Base-by-base conservation (phyloP, 2,113 vertebrate species). In the Leptodactylus fuscus region DNA sequence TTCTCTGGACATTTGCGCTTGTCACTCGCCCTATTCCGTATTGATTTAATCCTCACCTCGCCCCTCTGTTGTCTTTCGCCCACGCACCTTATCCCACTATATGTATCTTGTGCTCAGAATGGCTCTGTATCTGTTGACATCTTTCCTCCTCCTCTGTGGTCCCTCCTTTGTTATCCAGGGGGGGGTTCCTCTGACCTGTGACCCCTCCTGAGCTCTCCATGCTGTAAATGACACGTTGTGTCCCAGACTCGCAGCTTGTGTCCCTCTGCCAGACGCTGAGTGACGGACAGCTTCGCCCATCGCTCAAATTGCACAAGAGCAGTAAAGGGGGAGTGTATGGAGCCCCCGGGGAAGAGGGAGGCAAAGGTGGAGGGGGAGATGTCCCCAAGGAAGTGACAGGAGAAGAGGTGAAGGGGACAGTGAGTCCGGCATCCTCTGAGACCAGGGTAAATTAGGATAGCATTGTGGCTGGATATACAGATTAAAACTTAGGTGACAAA, bases 31-130 rank as follows among this genome's bases (percentile, higher is more conserved):
- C n/a, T n/a, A n/a, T n/a, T n/a, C n/a, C n/a, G n/a, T n/a, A n/a
- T n/a, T n/a, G n/a, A n/a, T n/a, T n/a, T n/a, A n/a, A n/a, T n/a
- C n/a, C n/a, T n/a, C n/a, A n/a, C n/a, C n/a, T n/a, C n/a, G n/a
- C n/a, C n/a, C n/a, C n/a, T n/a, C n/a, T n/a, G n/a, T n/a, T n/a
- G n/a, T n/a, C n/a, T n/a, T n/a, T n/a, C n/a, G n/a, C n/a, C n/a
- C n/a, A n/a, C n/a, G n/a, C n/a, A 87, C 51, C 89, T 88, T 70
- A 55, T 55, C 22, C 62, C 27, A 87, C 87, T 79, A 15, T 71
- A 55, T 51, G 29, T 73, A 32, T 82, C 55, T 65, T 90, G 90
- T 87, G 91, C 91, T 89, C 88, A 89, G 87, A 88, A 71, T 70
- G 81, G 86, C 87, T 84, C 77, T 90, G 85, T 36, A 81, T 80